A percentile compares a stretch with the other conserved stretches of the same genome.
Evolutionary conservation across 1,140 invertebrate species (phyloP).

Genomic region (Andricus grossulariae): DNA sequence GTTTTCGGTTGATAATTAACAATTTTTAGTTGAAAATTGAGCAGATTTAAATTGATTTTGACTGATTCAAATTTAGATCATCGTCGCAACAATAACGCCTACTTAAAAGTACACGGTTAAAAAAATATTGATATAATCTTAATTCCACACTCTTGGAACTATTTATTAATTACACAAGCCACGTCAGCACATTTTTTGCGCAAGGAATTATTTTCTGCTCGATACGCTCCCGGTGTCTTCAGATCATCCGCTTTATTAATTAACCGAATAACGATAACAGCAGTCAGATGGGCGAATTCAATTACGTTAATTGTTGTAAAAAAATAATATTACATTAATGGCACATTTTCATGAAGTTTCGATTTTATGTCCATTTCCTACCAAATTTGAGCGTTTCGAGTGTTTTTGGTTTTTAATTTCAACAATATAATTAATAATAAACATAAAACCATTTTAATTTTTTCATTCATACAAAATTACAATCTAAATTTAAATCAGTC

Average conservation of each 20-base stretch:
- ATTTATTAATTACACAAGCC: constrained; percentile 28
- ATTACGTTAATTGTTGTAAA: neutral
- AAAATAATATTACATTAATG: neutral
- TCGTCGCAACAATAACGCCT: neutral
- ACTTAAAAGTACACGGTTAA: neutral
- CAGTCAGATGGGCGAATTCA: neutral
- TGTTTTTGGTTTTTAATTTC: no score
- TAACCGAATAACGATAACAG: neutral
- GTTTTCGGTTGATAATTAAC: no score
- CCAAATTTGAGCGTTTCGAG: no score
- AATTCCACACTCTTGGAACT: constrained; percentile 8
- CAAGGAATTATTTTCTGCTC: constrained; percentile 19
- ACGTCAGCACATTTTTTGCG: constrained; percentile 28
- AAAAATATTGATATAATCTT: constrained; percentile 13
- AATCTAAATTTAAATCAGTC: no score
- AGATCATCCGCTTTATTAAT: neutral
- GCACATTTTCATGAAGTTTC: neutral
- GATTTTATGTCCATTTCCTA: neutral
- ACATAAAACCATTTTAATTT: no score
- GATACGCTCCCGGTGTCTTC: neutral
- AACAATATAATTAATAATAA: no score
- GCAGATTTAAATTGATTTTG: no score
- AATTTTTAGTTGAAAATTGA: no score
- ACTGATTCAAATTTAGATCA: neutral
- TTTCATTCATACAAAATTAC: no score